These are phyloP conservation scores for Paedocypris micromegethes DNA, from an alignment of 2,797 vertebrate genomes.

Conservation along the genomic window DNA sequence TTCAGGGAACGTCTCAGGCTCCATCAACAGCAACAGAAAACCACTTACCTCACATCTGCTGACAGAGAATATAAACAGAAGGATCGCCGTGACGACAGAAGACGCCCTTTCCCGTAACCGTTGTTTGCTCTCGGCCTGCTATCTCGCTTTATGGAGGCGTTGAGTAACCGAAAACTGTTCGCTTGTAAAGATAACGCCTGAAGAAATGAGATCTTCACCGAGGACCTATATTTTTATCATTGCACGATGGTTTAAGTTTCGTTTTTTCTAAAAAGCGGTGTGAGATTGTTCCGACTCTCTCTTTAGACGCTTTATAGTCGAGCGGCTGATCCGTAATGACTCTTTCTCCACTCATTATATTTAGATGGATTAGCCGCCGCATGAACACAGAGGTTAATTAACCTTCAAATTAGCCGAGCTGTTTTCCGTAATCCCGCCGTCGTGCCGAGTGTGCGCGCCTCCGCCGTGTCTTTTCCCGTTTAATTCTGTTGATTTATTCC, in stretches of 20 bases:
- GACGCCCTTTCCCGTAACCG: neutral
- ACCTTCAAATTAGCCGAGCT: constrained; percentile 44
- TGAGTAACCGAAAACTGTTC: neutral
- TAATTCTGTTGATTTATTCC: neutral
- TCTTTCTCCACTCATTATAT: constrained; percentile 44
- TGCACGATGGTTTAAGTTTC: too few relatives aligned
- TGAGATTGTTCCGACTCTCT: constrained; percentile 16
- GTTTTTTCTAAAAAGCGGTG: neutral
- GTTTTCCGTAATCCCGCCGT: constrained; percentile 35
- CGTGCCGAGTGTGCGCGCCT: neutral
- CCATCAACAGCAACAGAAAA: too few relatives aligned
- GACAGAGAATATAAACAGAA: neutral
- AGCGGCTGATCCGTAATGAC: constrained; percentile 43
- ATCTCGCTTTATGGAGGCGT: neutral
- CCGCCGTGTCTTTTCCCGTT: neutral
- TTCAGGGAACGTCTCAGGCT: too few relatives aligned
- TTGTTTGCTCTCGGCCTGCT: neutral
- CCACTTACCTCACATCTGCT: too few relatives aligned
- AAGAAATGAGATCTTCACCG: constrained; percentile 9
- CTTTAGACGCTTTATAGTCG: constrained; percentile 35
- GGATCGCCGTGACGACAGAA: neutral
- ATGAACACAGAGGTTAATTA: constrained; percentile 47
- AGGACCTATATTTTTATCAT: constrained; percentile 1
- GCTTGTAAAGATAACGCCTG: neutral
- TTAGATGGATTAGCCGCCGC: constrained; percentile 42